Conservation (phyloP, 2,888 invertebrate species). For the Hemistola chrysoprasaria region DNA sequence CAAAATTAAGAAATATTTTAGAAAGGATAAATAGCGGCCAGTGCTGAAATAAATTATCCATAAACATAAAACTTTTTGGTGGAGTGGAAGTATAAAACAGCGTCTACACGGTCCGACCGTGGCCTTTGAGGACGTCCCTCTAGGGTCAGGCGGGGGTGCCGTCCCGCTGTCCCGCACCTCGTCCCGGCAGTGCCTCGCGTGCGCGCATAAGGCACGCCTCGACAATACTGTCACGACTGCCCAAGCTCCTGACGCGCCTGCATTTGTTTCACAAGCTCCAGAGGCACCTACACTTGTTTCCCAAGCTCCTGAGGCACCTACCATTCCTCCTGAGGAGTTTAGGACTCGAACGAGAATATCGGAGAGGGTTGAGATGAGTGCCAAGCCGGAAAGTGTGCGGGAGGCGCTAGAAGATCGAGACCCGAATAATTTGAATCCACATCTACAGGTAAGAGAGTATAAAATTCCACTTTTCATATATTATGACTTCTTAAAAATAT, state of each 20-base stretch:
- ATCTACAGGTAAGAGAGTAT: constrained; percentile 83
- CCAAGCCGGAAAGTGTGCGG: constrained; percentile 64
- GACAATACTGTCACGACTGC: too few species aligned
- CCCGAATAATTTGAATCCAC: constrained; percentile 86
- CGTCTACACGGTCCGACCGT: constrained; percentile 40
- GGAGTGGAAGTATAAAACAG: constrained; percentile 22
- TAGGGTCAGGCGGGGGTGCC: constrained; percentile 56
- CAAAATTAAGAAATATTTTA: too few species aligned
- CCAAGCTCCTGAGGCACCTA: too few species aligned
- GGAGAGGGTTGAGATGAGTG: constrained; percentile 37
- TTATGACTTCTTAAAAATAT: too few species aligned
- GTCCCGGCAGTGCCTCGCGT: constrained; percentile 59
- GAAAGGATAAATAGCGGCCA: too few species aligned
- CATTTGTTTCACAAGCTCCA: too few species aligned
- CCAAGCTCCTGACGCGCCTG: too few species aligned
- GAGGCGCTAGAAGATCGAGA: constrained; percentile 86
- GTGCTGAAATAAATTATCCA: too few species aligned
- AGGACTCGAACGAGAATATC: constrained; percentile 7
- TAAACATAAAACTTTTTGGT: constrained; percentile 1
- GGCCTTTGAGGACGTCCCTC: constrained; percentile 61
- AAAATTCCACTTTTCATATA: constrained; percentile 33
- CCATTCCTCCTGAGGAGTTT: neutral
- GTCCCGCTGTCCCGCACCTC: constrained; percentile 43
- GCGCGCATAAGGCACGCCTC: constrained; percentile 47
- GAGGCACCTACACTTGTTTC: constrained; percentile 3